A percentile compares a stretch with the other conserved stretches of the same genome.
Evolutionary conservation across 2,888 invertebrate species (phyloP).

Genomic region (Polyommatus iphigenia): DNA sequence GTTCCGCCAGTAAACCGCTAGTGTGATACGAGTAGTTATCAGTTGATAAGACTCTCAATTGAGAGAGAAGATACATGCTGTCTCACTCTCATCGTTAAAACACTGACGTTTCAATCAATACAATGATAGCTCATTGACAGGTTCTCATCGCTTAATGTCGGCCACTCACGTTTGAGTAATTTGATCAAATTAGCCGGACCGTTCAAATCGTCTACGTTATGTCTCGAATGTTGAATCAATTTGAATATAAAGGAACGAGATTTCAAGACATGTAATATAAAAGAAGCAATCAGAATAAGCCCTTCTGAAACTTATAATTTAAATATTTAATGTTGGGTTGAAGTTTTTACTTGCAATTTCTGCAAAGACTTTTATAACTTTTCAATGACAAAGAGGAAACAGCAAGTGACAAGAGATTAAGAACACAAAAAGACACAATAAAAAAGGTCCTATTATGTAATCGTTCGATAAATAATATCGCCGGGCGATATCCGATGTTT

Average conservation of each 20-base stretch:
- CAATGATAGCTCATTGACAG: slow-evolving; percentile 2
- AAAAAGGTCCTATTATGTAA: no score
- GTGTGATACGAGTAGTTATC: no score
- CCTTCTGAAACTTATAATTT: no score
- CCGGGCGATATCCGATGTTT: neutral
- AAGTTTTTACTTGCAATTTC: no score
- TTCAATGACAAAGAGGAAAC: no score
- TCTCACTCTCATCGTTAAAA: neutral
- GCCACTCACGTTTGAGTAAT: slow-evolving; percentile 8
- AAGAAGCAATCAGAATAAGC: no score
- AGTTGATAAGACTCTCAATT: neutral
- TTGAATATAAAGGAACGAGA: neutral
- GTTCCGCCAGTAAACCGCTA: neutral
- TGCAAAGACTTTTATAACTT: no score
- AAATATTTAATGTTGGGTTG: no score
- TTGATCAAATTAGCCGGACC: neutral
- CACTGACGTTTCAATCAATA: slow-evolving; percentile 10
- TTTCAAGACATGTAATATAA: no score
- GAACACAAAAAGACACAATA: no score
- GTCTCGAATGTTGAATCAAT: neutral
- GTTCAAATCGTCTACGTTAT: neutral
- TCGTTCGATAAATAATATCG: neutral
- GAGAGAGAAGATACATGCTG: neutral
- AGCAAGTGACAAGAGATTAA: no score
- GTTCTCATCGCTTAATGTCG: neutral